Evolutionary conservation across 2,113 vertebrate species (phyloP).

Genomic region (Leptodactylus fuscus): DNA sequence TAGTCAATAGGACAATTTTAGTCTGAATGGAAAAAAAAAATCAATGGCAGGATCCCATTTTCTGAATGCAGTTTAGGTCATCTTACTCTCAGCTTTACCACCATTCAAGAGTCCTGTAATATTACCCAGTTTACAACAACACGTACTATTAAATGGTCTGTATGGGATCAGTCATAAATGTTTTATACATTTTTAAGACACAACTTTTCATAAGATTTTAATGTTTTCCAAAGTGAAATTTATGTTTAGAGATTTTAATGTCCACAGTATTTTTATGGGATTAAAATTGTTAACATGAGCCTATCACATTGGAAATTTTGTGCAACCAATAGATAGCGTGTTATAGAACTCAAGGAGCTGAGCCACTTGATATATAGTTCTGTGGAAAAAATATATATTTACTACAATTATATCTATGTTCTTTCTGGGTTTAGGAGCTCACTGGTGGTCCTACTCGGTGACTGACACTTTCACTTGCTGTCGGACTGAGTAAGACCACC

Average conservation of each 20-base stretch:
- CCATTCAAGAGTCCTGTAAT: slow-evolving; percentile 16
- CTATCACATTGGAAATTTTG: no score
- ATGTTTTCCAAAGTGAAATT: neutral
- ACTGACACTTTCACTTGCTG: no score
- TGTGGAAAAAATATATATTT: no score
- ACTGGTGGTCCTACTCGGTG: no score
- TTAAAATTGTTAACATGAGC: no score
- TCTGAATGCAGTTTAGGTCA: slow-evolving; percentile 18
- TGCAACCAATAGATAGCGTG: no score
- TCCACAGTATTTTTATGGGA: neutral
- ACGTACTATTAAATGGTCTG: neutral
- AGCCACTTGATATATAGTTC: no score
- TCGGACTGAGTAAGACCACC: no score
- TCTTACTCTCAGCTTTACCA: neutral
- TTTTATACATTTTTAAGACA: neutral
- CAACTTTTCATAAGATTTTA: neutral
- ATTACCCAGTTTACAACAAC: neutral
- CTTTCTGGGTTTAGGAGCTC: no score
- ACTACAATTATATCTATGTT: no score
- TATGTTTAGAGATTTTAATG: neutral
- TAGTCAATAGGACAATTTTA: slow-evolving; percentile 52
- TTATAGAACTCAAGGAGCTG: no score
- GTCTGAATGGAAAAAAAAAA: slow-evolving; percentile 42
- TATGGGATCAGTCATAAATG: neutral
- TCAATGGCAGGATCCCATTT: slow-evolving; percentile 38